These are phyloP conservation scores for Pseudois nayaur DNA, from an alignment of 2,113 vertebrate species.

Conservation along the genomic window DNA sequence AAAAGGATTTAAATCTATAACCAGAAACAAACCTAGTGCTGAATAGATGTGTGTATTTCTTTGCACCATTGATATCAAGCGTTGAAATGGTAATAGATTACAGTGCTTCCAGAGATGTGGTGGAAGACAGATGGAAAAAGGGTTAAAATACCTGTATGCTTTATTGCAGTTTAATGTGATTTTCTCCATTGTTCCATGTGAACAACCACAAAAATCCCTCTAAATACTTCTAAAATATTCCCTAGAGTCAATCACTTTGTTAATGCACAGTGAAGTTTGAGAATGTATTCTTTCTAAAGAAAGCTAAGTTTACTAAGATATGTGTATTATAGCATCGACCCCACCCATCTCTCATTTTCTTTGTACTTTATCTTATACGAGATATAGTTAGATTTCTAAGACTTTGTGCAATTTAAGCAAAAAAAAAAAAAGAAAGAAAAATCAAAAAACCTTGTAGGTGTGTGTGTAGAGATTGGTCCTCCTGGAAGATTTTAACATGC, in stretches of 20 bases:
- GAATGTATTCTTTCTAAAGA: slow-evolving; percentile 42
- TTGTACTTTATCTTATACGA: neutral
- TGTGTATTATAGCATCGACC: neutral
- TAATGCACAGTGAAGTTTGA: slow-evolving; percentile 39
- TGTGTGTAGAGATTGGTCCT: neutral
- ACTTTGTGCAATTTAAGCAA: neutral
- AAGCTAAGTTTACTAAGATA: slow-evolving; percentile 15
- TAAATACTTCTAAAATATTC: slow-evolving; percentile 53
- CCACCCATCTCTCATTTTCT: neutral
- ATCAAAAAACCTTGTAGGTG: neutral
- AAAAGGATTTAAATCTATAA: slow-evolving; percentile 31
- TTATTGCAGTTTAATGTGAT: slow-evolving; percentile 43
- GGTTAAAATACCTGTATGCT: slow-evolving; percentile 28
- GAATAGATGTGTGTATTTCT: slow-evolving; percentile 10
- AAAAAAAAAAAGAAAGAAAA: neutral
- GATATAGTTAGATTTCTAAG: neutral
- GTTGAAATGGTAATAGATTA: slow-evolving; percentile 36
- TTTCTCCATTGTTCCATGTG: slow-evolving; percentile 35
- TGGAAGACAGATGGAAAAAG: neutral
- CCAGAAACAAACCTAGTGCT: neutral
- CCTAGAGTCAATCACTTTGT: slow-evolving; percentile 25
- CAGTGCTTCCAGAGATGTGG: neutral
- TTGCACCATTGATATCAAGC: neutral
- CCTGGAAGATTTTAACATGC: neutral
- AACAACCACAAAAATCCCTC: slow-evolving; percentile 1